Base-by-base conservation (phyloP, 2,797 vertebrate genomes). In the Enteromius argenteus region DNA sequence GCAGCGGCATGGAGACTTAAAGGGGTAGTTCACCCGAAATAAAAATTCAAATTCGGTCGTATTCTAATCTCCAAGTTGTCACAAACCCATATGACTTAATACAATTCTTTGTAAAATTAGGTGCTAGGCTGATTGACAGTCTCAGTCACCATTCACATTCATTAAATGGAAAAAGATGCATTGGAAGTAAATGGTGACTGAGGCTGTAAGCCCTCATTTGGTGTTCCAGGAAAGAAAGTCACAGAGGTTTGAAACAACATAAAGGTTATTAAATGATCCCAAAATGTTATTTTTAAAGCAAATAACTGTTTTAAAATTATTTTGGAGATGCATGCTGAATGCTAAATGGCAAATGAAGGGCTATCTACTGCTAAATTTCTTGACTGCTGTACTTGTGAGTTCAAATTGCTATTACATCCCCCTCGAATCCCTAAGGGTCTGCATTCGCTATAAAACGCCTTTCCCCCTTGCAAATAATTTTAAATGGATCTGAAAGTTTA, bases 301-400 rank as follows among this genome's bases (percentile, higher is more conserved):
- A 79, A 32, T 11, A 21, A 15, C 21, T 35, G 39, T 44, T 49
- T n/a, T 35, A 21, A 35, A 73, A 15, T 51, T 0, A 62, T 53
- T 83, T 75, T 27, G 69, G 23, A 60, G 37, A 58, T 19, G 15
- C 23, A 74, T 3, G 4, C 44, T 51, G 19, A 35, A 76, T 69
- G n/a, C 6, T 56, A 46, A 77, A 58, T 42, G 3, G 13, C n/a
- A 68, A 76, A 17, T 42, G 62, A 51, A 51, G 27, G 17, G 15
- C 5, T 35, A 37, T 64, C n/a, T 67, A 6, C 46, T 42, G 17
- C 17, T 44, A 49, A 13, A 67, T 83, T 44, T 83, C 23, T 23
- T n/a, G 60, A 30, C 46, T 58, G 13, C 62, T 68, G 62, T 69
- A 76, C 35, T 83, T 35, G 46, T 35, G 60, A 67, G 60, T 76